Evolutionary conservation across 2,888 invertebrate species (phyloP).

Genomic region (Dilophus febrilis): DNA sequence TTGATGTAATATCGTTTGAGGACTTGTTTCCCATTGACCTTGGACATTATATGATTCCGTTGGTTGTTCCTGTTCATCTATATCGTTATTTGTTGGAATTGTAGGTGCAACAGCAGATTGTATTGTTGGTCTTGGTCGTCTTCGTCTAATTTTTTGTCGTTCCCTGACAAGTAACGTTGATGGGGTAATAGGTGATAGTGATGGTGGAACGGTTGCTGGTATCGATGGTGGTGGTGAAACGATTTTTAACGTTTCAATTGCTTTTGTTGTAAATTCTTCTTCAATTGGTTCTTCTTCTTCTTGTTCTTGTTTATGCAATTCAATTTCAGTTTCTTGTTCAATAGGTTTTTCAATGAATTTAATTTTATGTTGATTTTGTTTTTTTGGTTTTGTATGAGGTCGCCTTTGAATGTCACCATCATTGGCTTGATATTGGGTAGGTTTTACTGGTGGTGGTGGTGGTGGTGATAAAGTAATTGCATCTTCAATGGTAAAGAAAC

Average conservation of each 20-base stretch:
- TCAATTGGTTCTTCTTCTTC: neutral
- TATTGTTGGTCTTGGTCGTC: slow-evolving; percentile 3
- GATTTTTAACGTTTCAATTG: no score
- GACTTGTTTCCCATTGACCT: neutral
- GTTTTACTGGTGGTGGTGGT: slow-evolving; percentile 1
- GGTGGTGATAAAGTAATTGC: slow-evolving; percentile 10
- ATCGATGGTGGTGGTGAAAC: no score
- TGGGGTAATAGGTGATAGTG: neutral
- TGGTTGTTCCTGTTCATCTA: neutral
- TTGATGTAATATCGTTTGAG: neutral
- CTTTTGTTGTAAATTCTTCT: no score
- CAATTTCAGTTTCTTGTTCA: no score
- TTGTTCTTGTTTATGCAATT: no score
- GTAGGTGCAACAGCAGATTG: slow-evolving; percentile 3
- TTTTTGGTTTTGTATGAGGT: no score
- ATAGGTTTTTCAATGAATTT: no score
- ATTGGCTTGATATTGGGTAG: no score
- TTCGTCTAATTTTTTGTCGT: slow-evolving; percentile 3
- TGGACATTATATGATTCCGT: neutral
- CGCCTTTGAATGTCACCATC: no score
- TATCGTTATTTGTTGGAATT: neutral
- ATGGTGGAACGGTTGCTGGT: neutral
- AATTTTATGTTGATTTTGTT: no score
- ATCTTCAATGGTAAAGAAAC: slow-evolving; percentile 14
- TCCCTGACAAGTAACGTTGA: neutral